These are phyloP conservation scores for Troides oblongomaculatus DNA, from an alignment of 2,888 invertebrate species.

Conservation along the genomic window DNA sequence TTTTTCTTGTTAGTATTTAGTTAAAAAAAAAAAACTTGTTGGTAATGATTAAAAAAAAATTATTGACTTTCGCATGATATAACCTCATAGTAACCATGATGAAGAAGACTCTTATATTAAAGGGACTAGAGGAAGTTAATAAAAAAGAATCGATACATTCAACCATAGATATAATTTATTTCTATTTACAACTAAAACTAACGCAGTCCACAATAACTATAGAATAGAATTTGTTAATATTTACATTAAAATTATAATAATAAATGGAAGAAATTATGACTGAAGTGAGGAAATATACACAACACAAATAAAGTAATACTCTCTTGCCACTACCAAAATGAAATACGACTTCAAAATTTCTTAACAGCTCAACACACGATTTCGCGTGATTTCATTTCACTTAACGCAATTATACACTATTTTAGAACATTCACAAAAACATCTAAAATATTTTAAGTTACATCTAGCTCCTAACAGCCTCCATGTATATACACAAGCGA, in stretches of 20 bases:
- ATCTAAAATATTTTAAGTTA: too few relatives aligned
- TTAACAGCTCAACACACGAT: too few relatives aligned
- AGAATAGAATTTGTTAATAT: conserved; percentile 30
- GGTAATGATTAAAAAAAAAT: too few relatives aligned
- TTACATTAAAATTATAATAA: conserved; percentile 32
- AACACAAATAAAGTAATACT: conserved; percentile 3
- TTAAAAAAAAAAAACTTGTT: too few relatives aligned
- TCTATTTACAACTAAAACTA: conserved; percentile 37
- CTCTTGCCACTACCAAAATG: background rate
- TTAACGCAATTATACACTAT: background rate
- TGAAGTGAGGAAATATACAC: conserved; percentile 21
- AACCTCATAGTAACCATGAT: too few relatives aligned
- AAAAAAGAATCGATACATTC: conserved; percentile 33
- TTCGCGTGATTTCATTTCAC: background rate
- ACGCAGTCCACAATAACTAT: conserved; percentile 40
- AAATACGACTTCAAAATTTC: conserved; percentile 16
- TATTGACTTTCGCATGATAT: too few relatives aligned
- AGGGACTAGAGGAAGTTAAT: background rate
- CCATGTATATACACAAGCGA: too few relatives aligned
- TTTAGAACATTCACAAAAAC: background rate
- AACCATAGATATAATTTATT: conserved; percentile 44
- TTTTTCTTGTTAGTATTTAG: too few relatives aligned
- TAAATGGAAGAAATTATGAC: conserved; percentile 33
- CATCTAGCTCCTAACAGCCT: too few relatives aligned
- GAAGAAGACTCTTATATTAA: too few relatives aligned